Conservation (phyloP, 2,888 invertebrate genomes). For the Heteropelma amictum region DNA sequence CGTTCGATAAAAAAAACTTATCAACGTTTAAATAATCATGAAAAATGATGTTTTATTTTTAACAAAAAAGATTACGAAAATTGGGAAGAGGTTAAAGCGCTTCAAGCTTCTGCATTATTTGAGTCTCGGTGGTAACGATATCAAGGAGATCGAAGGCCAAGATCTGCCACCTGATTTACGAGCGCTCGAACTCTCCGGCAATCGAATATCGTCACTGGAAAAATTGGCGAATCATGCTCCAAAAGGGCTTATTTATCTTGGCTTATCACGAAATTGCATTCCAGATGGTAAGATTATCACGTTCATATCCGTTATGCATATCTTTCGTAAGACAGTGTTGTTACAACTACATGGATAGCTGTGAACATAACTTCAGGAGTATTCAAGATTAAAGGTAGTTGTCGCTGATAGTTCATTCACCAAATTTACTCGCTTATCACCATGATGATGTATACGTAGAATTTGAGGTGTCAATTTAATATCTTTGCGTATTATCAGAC, state of each 20-base stretch:
- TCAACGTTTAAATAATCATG: background rate
- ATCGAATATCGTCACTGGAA: slow-evolving; percentile 48
- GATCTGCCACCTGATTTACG: slow-evolving; percentile 50
- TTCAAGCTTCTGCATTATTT: slow-evolving; percentile 42
- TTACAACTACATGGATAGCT: too few species aligned
- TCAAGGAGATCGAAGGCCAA: slow-evolving; percentile 46
- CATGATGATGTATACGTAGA: too few species aligned
- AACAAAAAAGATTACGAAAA: slow-evolving; percentile 31
- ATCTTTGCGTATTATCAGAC: too few species aligned
- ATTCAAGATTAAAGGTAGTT: too few species aligned
- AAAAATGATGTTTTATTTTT: background rate
- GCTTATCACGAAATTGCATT: slow-evolving; percentile 48
- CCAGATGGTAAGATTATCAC: slow-evolving; percentile 30
- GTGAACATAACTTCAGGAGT: too few species aligned
- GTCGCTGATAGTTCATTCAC: too few species aligned
- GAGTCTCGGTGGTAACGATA: slow-evolving; percentile 47
- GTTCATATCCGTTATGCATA: too few species aligned
- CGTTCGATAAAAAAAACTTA: background rate
- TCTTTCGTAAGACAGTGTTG: too few species aligned
- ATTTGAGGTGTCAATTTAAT: too few species aligned
- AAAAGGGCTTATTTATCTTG: slow-evolving; percentile 44
- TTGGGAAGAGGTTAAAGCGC: slow-evolving; percentile 41
- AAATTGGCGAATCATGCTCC: slow-evolving; percentile 41
- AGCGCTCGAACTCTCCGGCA: slow-evolving; percentile 47
- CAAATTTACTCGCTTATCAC: too few species aligned